Base-by-base conservation (phyloP, 2,888 invertebrate species). In the Dolomedes plantarius region DNA sequence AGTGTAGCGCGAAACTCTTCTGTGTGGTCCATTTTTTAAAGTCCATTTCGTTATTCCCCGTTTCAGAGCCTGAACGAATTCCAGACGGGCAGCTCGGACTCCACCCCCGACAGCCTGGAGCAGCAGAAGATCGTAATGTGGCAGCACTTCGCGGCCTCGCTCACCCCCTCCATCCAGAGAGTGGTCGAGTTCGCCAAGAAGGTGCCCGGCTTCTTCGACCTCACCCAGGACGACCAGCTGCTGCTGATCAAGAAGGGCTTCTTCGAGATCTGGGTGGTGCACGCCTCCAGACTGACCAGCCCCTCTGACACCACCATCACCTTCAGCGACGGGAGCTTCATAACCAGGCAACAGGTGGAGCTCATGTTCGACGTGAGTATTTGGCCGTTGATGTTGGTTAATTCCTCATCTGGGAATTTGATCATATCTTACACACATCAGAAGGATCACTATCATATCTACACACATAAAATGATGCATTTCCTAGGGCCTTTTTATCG, bases 141-240 rank as follows among this genome's bases (percentile, higher is more conserved):
- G 97, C 95, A 96, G 91, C 95, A 96, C 90, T 94, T 97, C 90
- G 96, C 98, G 16, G 92, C 94, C 72, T 95, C 95, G 88, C 94
- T 98, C 90, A 97, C 97, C 13, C 97, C 98, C 6, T 94, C 95
- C 90, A 97, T 98, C 77, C 96, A 97, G 90, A 95, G 96, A 91
- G 96, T 98, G 89, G 98, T 99, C 36, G 98, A 98, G 92, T 98
- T 98, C 91, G 97, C 97, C 77, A 99, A 99, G 92, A 93, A 96
- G 90, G 95, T 98, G 89, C 98, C 98, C 88, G 93, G 97, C 89
- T 98, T 98, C 93, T 94, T 95, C 90, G 94, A 95, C 89, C 94
- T 98, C 89, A 94, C 95, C 77, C 98, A 98, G 92, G 98, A 98
- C 91, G 98, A 98, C 92, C 98, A 99, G 92, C 94, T 99, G 89